Percentiles rank a stretch among this genome's conserved stretches.
These are phyloP conservation scores for Madoqua kirkii DNA, from an alignment of 2,113 vertebrate genomes.

Conservation along the genomic window DNA sequence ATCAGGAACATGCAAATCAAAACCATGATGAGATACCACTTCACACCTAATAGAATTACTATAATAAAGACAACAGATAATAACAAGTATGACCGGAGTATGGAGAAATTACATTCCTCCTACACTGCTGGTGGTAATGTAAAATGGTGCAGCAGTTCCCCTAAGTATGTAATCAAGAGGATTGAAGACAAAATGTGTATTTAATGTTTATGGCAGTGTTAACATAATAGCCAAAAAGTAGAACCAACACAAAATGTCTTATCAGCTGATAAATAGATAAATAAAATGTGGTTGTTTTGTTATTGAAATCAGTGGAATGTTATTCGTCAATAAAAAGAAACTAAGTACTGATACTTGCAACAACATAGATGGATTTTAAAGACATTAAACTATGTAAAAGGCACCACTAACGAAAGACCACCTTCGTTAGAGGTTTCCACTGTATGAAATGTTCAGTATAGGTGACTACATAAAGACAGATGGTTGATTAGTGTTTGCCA, in stretches of 20 bases:
- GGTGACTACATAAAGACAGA: background rate
- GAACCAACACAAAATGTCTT: background rate
- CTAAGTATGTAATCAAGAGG: background rate
- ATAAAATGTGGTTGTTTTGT: slow-evolving; percentile 13
- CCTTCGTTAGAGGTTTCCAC: background rate
- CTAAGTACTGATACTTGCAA: background rate
- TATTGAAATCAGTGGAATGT: background rate
- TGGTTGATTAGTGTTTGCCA: background rate
- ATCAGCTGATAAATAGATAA: background rate
- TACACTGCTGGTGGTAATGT: background rate
- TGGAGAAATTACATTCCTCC: background rate
- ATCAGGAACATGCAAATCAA: slow-evolving; percentile 11
- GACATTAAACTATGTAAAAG: background rate
- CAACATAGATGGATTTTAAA: background rate
- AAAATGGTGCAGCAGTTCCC: background rate
- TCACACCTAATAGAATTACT: background rate
- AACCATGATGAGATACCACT: background rate
- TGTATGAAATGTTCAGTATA: background rate
- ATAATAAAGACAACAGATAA: background rate
- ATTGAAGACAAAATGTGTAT: background rate
- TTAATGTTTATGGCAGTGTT: background rate
- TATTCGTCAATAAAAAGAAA: background rate
- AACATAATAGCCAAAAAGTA: background rate
- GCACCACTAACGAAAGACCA: background rate
- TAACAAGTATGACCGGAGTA: background rate